Evolutionary conservation across 2,888 invertebrate genomes (phyloP).

Genomic region (Tillus elongatus): DNA sequence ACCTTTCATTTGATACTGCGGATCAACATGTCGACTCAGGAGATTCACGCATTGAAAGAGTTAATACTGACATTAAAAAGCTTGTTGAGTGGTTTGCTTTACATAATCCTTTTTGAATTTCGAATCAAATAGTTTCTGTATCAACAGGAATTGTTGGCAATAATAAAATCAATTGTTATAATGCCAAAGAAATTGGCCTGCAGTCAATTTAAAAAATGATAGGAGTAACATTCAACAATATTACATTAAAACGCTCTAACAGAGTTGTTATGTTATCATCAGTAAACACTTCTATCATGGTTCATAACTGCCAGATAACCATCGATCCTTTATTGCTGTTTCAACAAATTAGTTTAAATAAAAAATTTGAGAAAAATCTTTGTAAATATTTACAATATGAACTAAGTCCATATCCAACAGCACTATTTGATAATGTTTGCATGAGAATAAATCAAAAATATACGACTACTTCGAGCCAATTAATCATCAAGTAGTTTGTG

Average conservation of each 20-base stretch:
- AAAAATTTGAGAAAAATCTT: constrained; percentile 11
- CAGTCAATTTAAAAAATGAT: no score
- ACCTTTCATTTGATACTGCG: constrained; percentile 17
- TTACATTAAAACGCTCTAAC: no score
- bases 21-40: constrained; percentile 22
- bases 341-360: no score
- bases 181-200: not conserved
- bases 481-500: constrained; percentile 1
- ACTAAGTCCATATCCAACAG: constrained; percentile 11
- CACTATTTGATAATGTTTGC: constrained; percentile 12
- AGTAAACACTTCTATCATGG: no score
- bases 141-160: constrained; percentile 6
- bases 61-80: constrained; percentile 22
- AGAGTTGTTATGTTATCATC: no score
- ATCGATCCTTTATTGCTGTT: no score
- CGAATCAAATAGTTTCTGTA: constrained; percentile 6
- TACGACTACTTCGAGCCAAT: constrained; percentile 1
- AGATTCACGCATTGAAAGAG: constrained; percentile 20
- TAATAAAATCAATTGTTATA: constrained; percentile 6
- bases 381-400: constrained; percentile 11
- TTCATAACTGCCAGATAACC: no score
- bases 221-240: no score
- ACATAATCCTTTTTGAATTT: constrained; percentile 19
- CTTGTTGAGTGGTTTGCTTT: constrained; percentile 20
- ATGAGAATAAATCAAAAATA: constrained; percentile 9